Percentiles rank a stretch among this genome's conserved stretches.
phyloP scores from a whole-genome alignment of 2,797 vertebrate genomes.

The Antennarius maculatus region DNA sequence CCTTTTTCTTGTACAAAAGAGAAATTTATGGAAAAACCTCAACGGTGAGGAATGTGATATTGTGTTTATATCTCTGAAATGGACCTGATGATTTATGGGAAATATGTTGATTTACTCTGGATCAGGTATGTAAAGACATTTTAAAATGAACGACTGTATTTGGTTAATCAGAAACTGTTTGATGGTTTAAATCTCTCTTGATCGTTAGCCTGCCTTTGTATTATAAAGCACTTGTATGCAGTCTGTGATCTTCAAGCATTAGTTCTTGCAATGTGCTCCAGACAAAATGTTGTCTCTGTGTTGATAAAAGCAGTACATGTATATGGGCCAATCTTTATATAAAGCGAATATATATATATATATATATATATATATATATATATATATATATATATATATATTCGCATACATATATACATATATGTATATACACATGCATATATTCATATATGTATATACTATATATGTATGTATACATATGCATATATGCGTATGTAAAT shows the following conservation, averaged over 20 bases:
- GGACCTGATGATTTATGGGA: slow-evolving; percentile 92
- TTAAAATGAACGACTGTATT: slow-evolving; percentile 89
- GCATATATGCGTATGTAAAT: too few species aligned
- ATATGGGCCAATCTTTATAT: slow-evolving; percentile 90
- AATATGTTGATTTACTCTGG: slow-evolving; percentile 97
- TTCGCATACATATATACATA: slow-evolving; percentile 98
- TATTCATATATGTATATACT: too few species aligned
- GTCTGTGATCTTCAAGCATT: slow-evolving; percentile 91
- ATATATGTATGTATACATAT: too few species aligned
- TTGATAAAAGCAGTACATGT: slow-evolving; percentile 96
- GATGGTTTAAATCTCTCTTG: slow-evolving; percentile 88
- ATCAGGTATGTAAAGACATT: slow-evolving; percentile 98
- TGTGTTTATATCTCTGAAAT: slow-evolving; percentile 98
- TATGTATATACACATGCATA: too few species aligned
- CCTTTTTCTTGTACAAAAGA: slow-evolving; percentile 99
- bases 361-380: too few species aligned
- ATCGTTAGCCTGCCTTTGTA: slow-evolving; percentile 93
- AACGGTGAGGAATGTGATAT: slow-evolving; percentile 94
- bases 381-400: slow-evolving; percentile 86
- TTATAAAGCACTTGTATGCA: slow-evolving; percentile 92
- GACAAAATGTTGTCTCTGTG: slow-evolving; percentile 92
- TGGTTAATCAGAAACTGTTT: slow-evolving; percentile 89
- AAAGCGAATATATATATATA: slow-evolving; percentile 99
- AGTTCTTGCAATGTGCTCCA: slow-evolving; percentile 90
- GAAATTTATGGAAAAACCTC: slow-evolving; percentile 96